phyloP scores from a whole-genome alignment of 2,888 invertebrate species.

The Pardosa pseudoannulata region DNA sequence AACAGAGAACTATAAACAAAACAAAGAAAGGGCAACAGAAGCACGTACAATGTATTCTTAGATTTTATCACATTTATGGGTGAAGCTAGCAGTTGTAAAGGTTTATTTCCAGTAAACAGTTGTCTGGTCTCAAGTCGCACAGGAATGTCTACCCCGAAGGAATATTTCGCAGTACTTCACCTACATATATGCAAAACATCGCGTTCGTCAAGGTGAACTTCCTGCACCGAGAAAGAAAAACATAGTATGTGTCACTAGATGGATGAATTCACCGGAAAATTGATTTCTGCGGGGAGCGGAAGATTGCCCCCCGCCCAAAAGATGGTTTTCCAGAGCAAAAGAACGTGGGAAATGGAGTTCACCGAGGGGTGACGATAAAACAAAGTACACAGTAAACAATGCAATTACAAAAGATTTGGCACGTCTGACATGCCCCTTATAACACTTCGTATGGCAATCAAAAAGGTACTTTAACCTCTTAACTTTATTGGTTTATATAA shows the following conservation, averaged over 20 bases:
- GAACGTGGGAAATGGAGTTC: neutral
- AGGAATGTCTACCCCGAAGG: neutral
- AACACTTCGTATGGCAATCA: too few relatives aligned
- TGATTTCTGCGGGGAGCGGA: neutral
- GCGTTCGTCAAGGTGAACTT: slow-evolving; percentile 13
- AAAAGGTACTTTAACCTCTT: too few relatives aligned
- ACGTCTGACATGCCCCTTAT: too few relatives aligned
- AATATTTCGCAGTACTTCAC: neutral
- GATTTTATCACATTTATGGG: too few relatives aligned
- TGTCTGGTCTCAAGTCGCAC: neutral
- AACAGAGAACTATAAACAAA: too few relatives aligned
- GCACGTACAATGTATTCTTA: too few relatives aligned
- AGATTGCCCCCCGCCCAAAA: neutral
- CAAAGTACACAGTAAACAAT: neutral
- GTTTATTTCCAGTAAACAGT: too few relatives aligned
- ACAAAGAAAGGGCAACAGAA: too few relatives aligned
- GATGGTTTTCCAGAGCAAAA: neutral
- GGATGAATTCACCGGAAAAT: neutral
- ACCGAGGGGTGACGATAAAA: neutral
- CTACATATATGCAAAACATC: neutral
- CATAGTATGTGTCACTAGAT: neutral
- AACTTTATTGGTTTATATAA: too few relatives aligned
- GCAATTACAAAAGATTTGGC: neutral
- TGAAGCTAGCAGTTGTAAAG: too few relatives aligned
- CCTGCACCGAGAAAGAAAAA: neutral